A percentile compares a stretch with the other conserved stretches of the same genome.
phyloP scores from a whole-genome alignment of 2,113 vertebrate species.

The Corythoichthys haematopterus region DNA sequence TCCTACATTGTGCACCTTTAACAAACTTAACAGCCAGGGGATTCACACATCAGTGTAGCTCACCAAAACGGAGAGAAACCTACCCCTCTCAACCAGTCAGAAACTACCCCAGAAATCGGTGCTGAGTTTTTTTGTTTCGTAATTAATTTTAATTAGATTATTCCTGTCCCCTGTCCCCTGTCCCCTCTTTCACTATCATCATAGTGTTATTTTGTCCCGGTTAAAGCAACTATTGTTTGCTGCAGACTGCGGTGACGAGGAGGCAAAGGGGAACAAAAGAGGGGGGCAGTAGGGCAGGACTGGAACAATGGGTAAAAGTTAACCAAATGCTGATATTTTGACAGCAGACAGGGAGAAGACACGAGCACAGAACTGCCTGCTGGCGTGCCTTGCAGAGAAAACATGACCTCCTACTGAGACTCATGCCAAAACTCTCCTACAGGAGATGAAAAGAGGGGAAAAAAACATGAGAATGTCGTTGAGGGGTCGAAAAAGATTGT shows the following conservation, averaged over 20 bases:
- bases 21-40: conserved; percentile 7
- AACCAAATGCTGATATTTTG: conserved; percentile 59
- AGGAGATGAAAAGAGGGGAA: background rate
- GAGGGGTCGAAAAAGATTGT: conserved; percentile 6
- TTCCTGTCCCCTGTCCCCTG: conserved; percentile 57
- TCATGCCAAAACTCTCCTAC: conserved; percentile 21
- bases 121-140: conserved; percentile 62
- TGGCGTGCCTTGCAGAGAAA: conserved; percentile 52
- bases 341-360: conserved; percentile 52
- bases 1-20: too few species aligned
- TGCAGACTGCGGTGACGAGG: conserved; percentile 5
- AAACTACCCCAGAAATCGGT: conserved; percentile 42
- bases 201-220: conserved; percentile 22
- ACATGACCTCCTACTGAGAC: conserved; percentile 48
- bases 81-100: background rate
- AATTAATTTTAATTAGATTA: conserved; percentile 73
- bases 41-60: background rate
- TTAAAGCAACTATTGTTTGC: conserved; percentile 45
- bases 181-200: conserved; percentile 26
- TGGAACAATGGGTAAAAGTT: conserved; percentile 53
- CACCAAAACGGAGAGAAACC: background rate
- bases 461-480: background rate
- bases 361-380: conserved; percentile 32
- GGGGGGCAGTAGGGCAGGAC: conserved; percentile 5
- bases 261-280: conserved; percentile 18